Evolutionary conservation across 2,888 invertebrate genomes (phyloP).

Genomic region (Priocnemis perturbator): DNA sequence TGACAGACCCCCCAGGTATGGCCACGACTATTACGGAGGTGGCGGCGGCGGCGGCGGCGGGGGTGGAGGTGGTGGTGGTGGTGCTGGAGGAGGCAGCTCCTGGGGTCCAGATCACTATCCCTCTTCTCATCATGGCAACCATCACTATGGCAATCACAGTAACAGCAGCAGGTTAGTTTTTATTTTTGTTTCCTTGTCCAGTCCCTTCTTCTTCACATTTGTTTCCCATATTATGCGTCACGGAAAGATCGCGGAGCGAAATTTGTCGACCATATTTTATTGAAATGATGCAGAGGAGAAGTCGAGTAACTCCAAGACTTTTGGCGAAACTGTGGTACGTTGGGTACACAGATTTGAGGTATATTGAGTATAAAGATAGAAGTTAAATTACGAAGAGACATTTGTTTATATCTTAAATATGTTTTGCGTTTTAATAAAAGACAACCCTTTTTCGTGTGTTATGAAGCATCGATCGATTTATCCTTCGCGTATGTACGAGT

Average conservation of each 20-base stretch:
- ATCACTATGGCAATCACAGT: constrained; percentile 79
- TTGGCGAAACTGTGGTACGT: constrained; percentile 66
- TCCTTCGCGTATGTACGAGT: no score
- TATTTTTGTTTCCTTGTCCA: constrained; percentile 6
- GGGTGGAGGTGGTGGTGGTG: constrained; percentile 35
- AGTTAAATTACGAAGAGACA: neutral
- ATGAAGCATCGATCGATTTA: no score
- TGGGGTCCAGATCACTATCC: constrained; percentile 70
- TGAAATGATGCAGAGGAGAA: constrained; percentile 52
- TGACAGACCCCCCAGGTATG: constrained; percentile 71
- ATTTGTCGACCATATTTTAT: constrained; percentile 4
- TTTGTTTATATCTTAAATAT: no score
- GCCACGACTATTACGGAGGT: constrained; percentile 66
- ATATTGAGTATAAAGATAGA: neutral
- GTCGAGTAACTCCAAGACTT: constrained; percentile 67
- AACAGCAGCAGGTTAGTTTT: constrained; percentile 68
- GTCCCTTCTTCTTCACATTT: constrained; percentile 2
- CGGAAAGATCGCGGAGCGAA: constrained; percentile 12
- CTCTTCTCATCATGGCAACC: constrained; percentile 79
- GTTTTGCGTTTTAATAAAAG: no score
- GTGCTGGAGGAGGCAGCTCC: constrained; percentile 48
- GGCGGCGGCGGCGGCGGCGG: constrained; percentile 35
- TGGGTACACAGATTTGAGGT: neutral
- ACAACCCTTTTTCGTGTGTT: no score
- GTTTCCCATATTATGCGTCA: constrained; percentile 35